phyloP scores from a whole-genome alignment of 2,113 vertebrate genomes.

The Hyperopisus bebe region DNA sequence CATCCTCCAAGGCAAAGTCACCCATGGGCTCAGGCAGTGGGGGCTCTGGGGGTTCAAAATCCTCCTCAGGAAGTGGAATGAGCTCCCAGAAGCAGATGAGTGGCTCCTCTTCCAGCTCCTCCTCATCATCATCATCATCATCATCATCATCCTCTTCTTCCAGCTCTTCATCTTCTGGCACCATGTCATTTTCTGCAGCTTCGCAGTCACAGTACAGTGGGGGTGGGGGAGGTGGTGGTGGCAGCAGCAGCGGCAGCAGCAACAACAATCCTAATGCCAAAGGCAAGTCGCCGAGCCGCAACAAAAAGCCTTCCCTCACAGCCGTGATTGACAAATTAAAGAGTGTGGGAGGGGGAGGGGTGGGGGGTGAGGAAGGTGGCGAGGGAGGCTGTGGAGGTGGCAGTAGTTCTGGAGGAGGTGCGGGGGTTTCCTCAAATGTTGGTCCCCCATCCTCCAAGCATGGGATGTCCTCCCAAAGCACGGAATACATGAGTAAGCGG shows the following conservation, averaged over 20 bases:
- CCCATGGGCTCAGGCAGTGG: constrained; percentile 86
- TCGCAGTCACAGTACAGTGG: constrained; percentile 74
- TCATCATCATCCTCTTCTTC: constrained; percentile 69
- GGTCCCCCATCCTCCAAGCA: constrained; percentile 71
- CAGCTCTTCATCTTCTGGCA: constrained; percentile 63
- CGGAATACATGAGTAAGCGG: constrained; percentile 79
- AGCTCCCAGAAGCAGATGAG: constrained; percentile 73
- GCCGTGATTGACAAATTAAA: constrained; percentile 98
- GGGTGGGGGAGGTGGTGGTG: constrained; percentile 67
- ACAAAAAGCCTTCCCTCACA: constrained; percentile 95
- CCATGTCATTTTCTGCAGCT: constrained; percentile 69
- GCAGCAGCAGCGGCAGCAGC: constrained; percentile 64
- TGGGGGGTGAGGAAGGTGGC: constrained; percentile 79
- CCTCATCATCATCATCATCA: constrained; percentile 66
- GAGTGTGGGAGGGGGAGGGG: constrained; percentile 86
- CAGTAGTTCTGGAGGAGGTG: constrained; percentile 50
- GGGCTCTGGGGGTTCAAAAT: constrained; percentile 76
- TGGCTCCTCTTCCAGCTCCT: constrained; percentile 55
- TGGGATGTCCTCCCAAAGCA: constrained; percentile 66
- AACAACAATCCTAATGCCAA: constrained; percentile 80
- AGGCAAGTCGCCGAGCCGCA: constrained; percentile 94
- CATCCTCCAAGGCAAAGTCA: constrained; percentile 92
- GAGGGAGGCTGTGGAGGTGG: constrained; percentile 66
- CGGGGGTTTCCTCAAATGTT: constrained; percentile 62
- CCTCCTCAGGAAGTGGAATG: constrained; percentile 82